Percentiles rank a stretch among this genome's conserved stretches.
Conservation (phyloP, 2,797 vertebrate species). For the Myotis daubentonii region DNA sequence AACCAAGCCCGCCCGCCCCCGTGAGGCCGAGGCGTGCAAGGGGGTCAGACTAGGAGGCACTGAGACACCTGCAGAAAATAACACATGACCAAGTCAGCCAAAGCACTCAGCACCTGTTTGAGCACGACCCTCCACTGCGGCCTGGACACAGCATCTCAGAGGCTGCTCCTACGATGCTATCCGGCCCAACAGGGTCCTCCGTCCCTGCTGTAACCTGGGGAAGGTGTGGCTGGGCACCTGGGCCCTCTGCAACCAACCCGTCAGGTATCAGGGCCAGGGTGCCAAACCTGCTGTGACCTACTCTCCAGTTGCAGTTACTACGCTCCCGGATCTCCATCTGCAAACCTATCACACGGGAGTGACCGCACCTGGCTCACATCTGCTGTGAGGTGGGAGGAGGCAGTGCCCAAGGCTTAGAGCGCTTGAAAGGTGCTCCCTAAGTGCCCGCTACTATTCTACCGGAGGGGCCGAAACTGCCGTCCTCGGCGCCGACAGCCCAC, state of each 20-base stretch:
- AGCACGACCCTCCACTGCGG: not conserved
- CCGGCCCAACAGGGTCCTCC: rapidly evolving
- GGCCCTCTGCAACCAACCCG: not conserved
- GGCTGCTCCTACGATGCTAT: not conserved
- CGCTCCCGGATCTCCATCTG: not conserved
- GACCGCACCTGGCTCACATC: not conserved
- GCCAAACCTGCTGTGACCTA: not conserved
- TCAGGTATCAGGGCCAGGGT: not conserved
- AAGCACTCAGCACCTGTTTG: not conserved
- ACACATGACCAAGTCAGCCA: too few species aligned
- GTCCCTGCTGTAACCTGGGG: too few species aligned
- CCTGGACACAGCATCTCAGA: not conserved
- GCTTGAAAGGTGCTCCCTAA: not conserved
- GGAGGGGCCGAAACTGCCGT: not conserved
- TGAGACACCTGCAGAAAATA: not conserved
- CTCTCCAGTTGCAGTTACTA: not conserved
- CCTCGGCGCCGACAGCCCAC: rapidly evolving
- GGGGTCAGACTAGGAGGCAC: not conserved
- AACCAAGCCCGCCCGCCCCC: not conserved
- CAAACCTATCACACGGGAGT: not conserved
- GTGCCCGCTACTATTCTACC: not conserved
- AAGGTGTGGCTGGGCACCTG: not conserved
- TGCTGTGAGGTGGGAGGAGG: rapidly evolving
- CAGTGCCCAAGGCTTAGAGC: rapidly evolving
- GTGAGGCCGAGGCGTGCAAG: not conserved